Evolutionary conservation across 2,797 vertebrate species (phyloP), one percentile per base, ranked within the genome.

Genomic region (Strix occidentalis): DNA sequence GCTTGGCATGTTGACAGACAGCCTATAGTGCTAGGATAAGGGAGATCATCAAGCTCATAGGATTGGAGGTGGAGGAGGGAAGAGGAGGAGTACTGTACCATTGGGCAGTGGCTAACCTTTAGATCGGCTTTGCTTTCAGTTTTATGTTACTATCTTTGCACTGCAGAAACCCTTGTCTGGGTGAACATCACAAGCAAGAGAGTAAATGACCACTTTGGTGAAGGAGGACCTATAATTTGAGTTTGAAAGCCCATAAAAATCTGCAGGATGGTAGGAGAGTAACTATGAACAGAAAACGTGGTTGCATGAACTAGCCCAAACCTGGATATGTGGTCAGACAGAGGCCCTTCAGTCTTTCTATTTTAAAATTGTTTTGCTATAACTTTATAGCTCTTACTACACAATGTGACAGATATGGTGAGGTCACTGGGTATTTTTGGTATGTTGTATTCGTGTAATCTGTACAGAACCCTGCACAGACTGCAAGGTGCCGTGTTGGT

Each of bases 331-430:
- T 60, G 91, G 71, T 95, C 78, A 51, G 48, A 71, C 69, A 65
- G 79, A 84, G 31, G 28, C 48, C 93, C 48, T 87, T 81, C n/a
- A 61, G 35, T 75, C 54, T 69, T 92, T 78, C 74, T 81, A 39
- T 88, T 96, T 95, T 70, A 86, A 76, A 78, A 78, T 7, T 64
- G 46, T 66, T 91, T 90, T 88, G 57, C 77, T 84, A 17, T 86
- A 35, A 53, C 31, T 69, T 95, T n/a, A 31, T 45, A 63, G 39
- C 54, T 90, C 25, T 95, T 89, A 16, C 48, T 76, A 56, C 11
- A 48, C 50, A 68, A 57, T 5, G 4, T 86, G 87, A 45, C 83
- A 71, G 68, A 78, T 53, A 35, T 7, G 54, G 48, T 94, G 75
- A 81, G n/a, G 56, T 86, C 79, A 71, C 41, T 56, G 60, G 37